Base-by-base conservation (phyloP, 1,140 invertebrate genomes). In the Bombus waltoni region DNA sequence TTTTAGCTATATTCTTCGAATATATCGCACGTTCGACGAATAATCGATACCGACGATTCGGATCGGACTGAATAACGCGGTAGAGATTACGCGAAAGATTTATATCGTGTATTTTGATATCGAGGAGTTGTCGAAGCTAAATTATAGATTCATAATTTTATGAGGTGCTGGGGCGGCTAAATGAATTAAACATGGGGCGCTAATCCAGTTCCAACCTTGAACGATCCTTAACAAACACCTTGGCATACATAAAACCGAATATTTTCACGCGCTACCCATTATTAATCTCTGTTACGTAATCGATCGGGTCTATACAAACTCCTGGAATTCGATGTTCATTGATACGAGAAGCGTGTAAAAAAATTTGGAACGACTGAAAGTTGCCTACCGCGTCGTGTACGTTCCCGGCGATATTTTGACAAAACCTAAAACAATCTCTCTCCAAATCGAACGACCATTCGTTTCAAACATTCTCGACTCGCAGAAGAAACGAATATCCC, bases 241-340 rank as follows among this genome's bases (percentile, higher is more conserved):
- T 84, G 82, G 40, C 82, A 78, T 75, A 59, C 44, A 84, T 84
- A 71, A 78, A 78, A 71, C 44, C 13, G 74, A 70, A 84, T 71
- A 79, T 71, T 35, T 84, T 35, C n/a, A 71, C 47, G 35, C 22
- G 44, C 3, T 18, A 10, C 0, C 15, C 18, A 6, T 42, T 62
- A 70, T 68, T 71, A 70, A 32, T n/a, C 25, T 28, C 2, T 35
- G 15, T 78, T 83, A 13, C 44, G 74, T n/a, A 77, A 77, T 57
- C 35, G 28, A 32, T 83, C 71, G 28, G 11, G 6, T 18, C 35
- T 66, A 57, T 15, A 32, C 22, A 38, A 65, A 35, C 35, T 38
- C 11, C 9, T 35, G 6, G 10, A 66, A 59, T 6, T 35, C 6
- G 22, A 18, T 3, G 32, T 3, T 13, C 13, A 22, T 40, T 42